A percentile compares a stretch with the other conserved stretches of the same genome.
phyloP scores from a whole-genome alignment of 2,888 invertebrate genomes.

The Epirrita christyi region DNA sequence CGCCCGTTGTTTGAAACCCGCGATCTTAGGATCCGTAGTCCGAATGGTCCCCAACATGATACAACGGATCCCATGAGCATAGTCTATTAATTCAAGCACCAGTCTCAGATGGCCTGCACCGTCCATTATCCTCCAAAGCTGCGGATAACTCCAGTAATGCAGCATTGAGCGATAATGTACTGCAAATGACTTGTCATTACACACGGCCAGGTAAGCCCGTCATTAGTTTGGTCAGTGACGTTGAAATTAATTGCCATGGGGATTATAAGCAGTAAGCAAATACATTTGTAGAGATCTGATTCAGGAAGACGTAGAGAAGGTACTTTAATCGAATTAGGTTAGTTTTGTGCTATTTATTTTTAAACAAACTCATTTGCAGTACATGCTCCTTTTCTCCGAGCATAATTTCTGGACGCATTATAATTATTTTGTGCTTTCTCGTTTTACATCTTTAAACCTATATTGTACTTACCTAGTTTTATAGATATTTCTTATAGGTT shows the following conservation, averaged over 20 bases:
- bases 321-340: neutral
- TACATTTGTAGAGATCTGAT: conserved; percentile 19
- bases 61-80: neutral
- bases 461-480: too few species aligned
- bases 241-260: conserved; percentile 40
- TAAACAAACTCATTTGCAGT: neutral
- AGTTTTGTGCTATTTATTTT: neutral
- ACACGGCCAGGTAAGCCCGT: conserved; percentile 46
- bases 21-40: too few species aligned
- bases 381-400: too few species aligned
- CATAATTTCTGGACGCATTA: too few species aligned
- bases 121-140: conserved; percentile 76
- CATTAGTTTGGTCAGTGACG: conserved; percentile 59
- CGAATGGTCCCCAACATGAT: too few species aligned
- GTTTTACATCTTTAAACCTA: too few species aligned
- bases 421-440: too few species aligned
- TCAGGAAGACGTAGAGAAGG: neutral
- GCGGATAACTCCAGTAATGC: conserved; percentile 74
- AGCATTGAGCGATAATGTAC: conserved; percentile 69
- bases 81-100: conserved; percentile 62
- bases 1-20: too few species aligned
- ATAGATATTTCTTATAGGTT: too few species aligned
- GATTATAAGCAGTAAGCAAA: conserved; percentile 37
- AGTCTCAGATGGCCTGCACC: conserved; percentile 76
- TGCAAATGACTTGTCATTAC: conserved; percentile 78